Base-by-base conservation (phyloP, 2,888 invertebrate species). In the Machimus rusticus region DNA sequence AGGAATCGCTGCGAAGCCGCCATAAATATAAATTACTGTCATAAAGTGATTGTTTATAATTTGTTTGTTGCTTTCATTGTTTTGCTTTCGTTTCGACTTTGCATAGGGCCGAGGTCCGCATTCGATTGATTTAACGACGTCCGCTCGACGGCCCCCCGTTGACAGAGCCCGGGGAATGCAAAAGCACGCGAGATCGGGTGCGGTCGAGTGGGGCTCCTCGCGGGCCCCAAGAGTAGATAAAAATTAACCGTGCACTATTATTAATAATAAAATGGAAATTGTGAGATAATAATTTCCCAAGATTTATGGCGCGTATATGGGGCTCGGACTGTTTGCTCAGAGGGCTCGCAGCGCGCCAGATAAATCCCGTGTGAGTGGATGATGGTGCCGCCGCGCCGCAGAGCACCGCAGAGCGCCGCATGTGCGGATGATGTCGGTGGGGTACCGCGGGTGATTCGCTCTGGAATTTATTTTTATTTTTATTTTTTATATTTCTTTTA, bases 41-140 rank as follows among this genome's bases (percentile, higher is more conserved):
- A 86, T 86, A 86, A 86, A 86, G 43, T 86, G 86, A 86, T 86
- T 86, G 86, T 86, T 86, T 86, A 86, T 86, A 86, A 86, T 86
- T 86, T 86, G 86, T 86, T 78, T 86, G 77, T 76, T 86, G 39
- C 78, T 86, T 76, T 78, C 77, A 51, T 77, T 51, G 51, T 51
- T n/a, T 77, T 57, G 28, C 12, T 57, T 86, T 86, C 39, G 19
- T 86, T 86, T 79, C 28, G n/a, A 74, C 43, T 85, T 43, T 46
- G 43, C 85, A 85, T 46, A 74, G 23, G 23, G 74, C 74, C 51
- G 28, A 31, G 76, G 46, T 66, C 23, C 57, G 34, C 37, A 78
- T 86, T 55, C 78, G 86, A 86, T 86, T 86, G 86, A 86, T 86
- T 86, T 86, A 86, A 86, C 78, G 78, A 86, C 86, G 79, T 86